Evolutionary conservation across 2,113 vertebrate species (phyloP).

Genomic region (Ammospiza caudacuta): DNA sequence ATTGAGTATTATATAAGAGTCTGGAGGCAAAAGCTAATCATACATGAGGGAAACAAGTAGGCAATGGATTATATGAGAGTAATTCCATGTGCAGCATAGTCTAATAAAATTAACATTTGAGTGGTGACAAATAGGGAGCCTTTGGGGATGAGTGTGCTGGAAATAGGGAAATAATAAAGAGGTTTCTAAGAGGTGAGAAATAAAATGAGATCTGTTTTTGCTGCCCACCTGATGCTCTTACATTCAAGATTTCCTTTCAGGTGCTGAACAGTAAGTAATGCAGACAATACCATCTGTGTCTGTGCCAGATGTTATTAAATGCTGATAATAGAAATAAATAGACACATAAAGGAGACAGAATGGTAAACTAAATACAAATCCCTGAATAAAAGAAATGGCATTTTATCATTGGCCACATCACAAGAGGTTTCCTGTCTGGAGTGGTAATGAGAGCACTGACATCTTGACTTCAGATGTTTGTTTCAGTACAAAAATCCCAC

Average conservation of each 20-base stretch:
- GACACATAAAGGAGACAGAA: background rate
- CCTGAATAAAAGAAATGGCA: background rate
- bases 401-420: background rate
- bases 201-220: conserved; percentile 2
- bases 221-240: background rate
- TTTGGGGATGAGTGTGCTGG: background rate
- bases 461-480: background rate
- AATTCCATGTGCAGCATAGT: background rate
- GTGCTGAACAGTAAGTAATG: background rate
- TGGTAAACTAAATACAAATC: background rate
- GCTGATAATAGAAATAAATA: background rate
- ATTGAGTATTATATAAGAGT: background rate
- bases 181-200: conserved; percentile 3
- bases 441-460: background rate
- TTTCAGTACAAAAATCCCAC: background rate
- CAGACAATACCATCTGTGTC: background rate
- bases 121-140: conserved; percentile 12
- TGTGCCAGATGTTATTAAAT: background rate
- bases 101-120: conserved; percentile 52
- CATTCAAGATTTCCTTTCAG: conserved; percentile 2
- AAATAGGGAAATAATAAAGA: background rate
- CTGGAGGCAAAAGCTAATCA: background rate
- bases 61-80: background rate
- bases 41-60: background rate
- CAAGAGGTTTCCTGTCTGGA: background rate